Percentiles rank a stretch among this genome's conserved stretches.
phyloP scores from a whole-genome alignment of 2,888 invertebrate genomes.

The Eueremaeus valkanovi region DNA sequence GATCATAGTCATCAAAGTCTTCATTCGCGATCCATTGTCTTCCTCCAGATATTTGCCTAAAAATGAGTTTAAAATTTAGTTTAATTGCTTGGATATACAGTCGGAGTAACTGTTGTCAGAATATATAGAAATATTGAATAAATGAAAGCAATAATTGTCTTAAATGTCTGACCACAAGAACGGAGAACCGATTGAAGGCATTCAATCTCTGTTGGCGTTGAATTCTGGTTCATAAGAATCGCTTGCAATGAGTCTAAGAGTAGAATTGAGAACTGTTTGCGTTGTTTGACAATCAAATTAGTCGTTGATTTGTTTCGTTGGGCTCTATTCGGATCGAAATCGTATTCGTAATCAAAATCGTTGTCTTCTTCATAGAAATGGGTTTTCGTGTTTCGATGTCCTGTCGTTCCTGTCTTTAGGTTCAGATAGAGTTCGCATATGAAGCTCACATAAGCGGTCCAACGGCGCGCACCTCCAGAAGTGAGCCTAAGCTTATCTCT shows the following conservation, averaged over 20 bases:
- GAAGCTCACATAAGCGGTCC: constrained; percentile 80
- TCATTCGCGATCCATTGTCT: constrained; percentile 73
- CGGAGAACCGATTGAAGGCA: constrained; percentile 41
- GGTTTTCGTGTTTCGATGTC: neutral
- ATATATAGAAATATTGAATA: too few species aligned
- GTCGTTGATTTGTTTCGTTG: neutral
- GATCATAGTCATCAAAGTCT: constrained; percentile 71
- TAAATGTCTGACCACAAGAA: constrained; percentile 55
- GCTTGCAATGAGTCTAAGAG: constrained; percentile 85
- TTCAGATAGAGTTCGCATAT: constrained; percentile 77
- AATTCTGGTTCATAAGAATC: constrained; percentile 54
- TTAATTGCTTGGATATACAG: constrained; percentile 13
- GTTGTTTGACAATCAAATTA: constrained; percentile 19
- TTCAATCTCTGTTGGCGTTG: constrained; percentile 43
- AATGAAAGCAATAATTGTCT: too few species aligned
- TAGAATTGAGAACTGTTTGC: constrained; percentile 63
- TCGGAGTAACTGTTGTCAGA: neutral
- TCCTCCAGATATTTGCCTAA: constrained; percentile 80
- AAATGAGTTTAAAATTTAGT: too few species aligned
- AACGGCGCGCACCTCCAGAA: constrained; percentile 56
- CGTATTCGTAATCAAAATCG: constrained; percentile 29
- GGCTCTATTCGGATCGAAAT: neutral
- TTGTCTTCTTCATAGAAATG: constrained; percentile 25
- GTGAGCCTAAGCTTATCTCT: constrained; percentile 61
- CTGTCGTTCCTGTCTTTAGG: constrained; percentile 58